A percentile compares a stretch with the other conserved stretches of the same genome.
These are phyloP conservation scores for Percina caprodes DNA, from an alignment of 2,113 vertebrate species.

Conservation along the genomic window DNA sequence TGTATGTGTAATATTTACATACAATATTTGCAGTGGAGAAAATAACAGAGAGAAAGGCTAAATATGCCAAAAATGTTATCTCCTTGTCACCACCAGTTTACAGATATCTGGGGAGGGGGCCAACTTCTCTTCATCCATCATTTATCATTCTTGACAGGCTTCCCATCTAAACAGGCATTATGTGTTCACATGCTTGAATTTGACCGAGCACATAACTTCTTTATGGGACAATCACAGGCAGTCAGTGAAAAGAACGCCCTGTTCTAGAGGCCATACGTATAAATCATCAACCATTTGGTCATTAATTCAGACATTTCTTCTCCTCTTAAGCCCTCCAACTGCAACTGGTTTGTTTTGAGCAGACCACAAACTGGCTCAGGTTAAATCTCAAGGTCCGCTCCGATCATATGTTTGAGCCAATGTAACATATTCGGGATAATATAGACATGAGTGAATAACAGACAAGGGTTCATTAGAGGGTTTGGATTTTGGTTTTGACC, in stretches of 20 bases:
- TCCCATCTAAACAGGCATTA: constrained; percentile 59
- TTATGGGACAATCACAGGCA: constrained; percentile 70
- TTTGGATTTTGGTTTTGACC: constrained; percentile 14
- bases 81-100: constrained; percentile 50
- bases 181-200: constrained; percentile 67
- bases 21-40: neutral
- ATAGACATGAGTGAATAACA: constrained; percentile 23
- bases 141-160: constrained; percentile 58
- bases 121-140: constrained; percentile 48
- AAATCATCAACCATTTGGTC: constrained; percentile 65
- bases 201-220: constrained; percentile 60
- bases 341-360: constrained; percentile 51
- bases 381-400: constrained; percentile 45
- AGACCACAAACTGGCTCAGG: constrained; percentile 55
- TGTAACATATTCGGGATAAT: constrained; percentile 38
- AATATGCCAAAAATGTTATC: constrained; percentile 28
- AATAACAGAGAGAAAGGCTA: neutral
- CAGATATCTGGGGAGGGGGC: constrained; percentile 38
- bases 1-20: neutral
- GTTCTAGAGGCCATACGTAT: constrained; percentile 60
- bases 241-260: constrained; percentile 62
- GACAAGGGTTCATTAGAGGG: constrained; percentile 22
- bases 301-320: constrained; percentile 62
- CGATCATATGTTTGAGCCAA: constrained; percentile 30
- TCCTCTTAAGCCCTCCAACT: constrained; percentile 45